Conservation (phyloP, 1,140 invertebrate genomes). For the Drosophila erecta region DNA sequence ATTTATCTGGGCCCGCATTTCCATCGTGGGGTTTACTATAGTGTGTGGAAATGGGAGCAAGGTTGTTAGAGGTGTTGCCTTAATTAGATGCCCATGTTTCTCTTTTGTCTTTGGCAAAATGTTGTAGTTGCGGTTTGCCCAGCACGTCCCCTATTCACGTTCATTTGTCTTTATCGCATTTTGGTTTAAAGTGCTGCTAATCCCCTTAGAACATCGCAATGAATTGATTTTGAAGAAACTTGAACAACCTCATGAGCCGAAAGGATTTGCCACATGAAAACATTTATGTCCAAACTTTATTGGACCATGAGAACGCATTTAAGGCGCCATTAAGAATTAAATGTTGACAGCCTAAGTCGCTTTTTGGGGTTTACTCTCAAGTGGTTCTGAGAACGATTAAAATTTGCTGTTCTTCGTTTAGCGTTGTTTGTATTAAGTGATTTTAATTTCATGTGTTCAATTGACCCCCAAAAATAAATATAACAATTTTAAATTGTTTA, state of each 20-base stretch:
- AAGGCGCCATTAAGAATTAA: slow-evolving; percentile 44
- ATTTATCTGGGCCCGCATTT: slow-evolving; percentile 45
- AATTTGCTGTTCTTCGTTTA: neutral
- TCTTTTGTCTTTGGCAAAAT: slow-evolving; percentile 36
- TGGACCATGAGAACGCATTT: slow-evolving; percentile 34
- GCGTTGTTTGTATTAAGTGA: slow-evolving; percentile 10
- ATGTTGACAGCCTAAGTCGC: slow-evolving; percentile 37
- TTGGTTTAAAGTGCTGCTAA: neutral
- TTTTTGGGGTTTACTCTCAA: slow-evolving; percentile 28
- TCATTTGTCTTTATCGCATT: slow-evolving; percentile 28
- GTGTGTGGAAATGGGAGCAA: slow-evolving; percentile 34
- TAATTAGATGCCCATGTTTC: slow-evolving; percentile 40
- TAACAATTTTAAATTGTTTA: too few species aligned
- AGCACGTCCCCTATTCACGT: slow-evolving; percentile 6
- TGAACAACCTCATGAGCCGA: slow-evolving; percentile 18
- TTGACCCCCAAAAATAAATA: neutral
- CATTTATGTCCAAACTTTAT: slow-evolving; percentile 40
- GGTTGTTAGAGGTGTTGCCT: slow-evolving; percentile 48
- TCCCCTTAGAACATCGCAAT: slow-evolving; percentile 27
- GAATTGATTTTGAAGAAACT: slow-evolving; percentile 44
- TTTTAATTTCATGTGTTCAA: too few species aligned
- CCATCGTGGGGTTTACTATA: slow-evolving; percentile 1
- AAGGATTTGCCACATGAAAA: slow-evolving; percentile 23
- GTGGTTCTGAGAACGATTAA: slow-evolving; percentile 28
- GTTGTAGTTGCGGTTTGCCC: slow-evolving; percentile 4